Percentiles rank a stretch among this genome's conserved stretches.
phyloP scores from a whole-genome alignment of 1,140 invertebrate genomes.

The Conopomorpha cramerella region DNA sequence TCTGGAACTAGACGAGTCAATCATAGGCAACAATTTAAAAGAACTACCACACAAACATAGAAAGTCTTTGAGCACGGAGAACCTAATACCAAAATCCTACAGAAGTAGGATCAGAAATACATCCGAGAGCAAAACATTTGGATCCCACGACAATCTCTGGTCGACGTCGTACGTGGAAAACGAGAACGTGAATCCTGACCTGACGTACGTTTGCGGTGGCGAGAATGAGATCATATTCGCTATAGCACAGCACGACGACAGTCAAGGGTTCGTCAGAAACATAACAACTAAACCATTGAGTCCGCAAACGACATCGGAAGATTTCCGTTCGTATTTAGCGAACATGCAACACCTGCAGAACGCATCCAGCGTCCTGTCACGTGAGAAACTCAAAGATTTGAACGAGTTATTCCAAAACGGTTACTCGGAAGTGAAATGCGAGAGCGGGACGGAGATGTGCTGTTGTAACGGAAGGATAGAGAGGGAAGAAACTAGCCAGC shows the following conservation, averaged over 20 bases:
- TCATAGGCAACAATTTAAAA: slow-evolving; percentile 32
- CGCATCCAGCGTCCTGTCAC: slow-evolving; percentile 63
- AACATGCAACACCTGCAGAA: slow-evolving; percentile 71
- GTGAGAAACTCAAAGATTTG: slow-evolving; percentile 59
- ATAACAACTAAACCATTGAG: too few relatives aligned
- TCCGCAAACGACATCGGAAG: slow-evolving; percentile 66
- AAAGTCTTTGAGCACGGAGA: slow-evolving; percentile 64
- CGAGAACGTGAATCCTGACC: slow-evolving; percentile 36
- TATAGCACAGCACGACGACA: slow-evolving; percentile 33
- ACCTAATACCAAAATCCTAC: slow-evolving; percentile 55
- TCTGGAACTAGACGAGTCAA: slow-evolving; percentile 45
- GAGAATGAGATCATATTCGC: slow-evolving; percentile 56
- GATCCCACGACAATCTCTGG: slow-evolving; percentile 55
- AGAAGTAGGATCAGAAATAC: slow-evolving; percentile 33
- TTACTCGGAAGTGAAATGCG: slow-evolving; percentile 41
- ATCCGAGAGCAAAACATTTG: slow-evolving; percentile 34
- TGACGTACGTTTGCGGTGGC: slow-evolving; percentile 50
- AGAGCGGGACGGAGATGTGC: slow-evolving; percentile 19
- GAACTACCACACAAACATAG: slow-evolving; percentile 42
- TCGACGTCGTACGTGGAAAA: slow-evolving; percentile 32
- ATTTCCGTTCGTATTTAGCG: slow-evolving; percentile 69
- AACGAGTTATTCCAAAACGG: slow-evolving; percentile 64
- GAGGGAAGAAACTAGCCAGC: too few relatives aligned
- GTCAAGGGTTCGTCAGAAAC: slow-evolving; percentile 41
- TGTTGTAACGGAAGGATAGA: too few relatives aligned